These are phyloP conservation scores for Struthidea cinerea DNA, from an alignment of 2,113 vertebrate species.

Conservation along the genomic window DNA sequence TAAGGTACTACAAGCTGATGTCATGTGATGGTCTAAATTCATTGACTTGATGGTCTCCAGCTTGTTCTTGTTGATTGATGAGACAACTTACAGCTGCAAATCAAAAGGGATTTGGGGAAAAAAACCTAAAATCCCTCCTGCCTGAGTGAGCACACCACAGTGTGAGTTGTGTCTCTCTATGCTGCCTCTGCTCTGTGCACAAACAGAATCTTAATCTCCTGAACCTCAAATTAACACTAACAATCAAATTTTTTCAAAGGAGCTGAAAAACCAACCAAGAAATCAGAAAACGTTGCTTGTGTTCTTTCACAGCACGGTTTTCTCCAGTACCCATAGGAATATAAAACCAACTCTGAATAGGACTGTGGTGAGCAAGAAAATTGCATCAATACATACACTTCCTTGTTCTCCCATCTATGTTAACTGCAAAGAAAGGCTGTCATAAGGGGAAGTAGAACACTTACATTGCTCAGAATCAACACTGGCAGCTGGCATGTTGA, in stretches of 20 bases:
- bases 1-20: not conserved
- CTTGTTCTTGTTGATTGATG: not conserved
- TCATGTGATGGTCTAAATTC: not conserved
- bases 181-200: not conserved
- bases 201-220: not conserved
- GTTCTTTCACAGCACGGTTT: not conserved
- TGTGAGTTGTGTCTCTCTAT: not conserved
- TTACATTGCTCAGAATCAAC: not conserved
- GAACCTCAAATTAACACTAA: not conserved
- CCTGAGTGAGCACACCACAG: not conserved
- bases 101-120: not conserved
- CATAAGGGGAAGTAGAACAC: constrained; percentile 2
- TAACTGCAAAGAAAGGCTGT: not conserved
- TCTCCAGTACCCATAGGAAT: not conserved
- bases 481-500: not conserved
- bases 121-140: rapidly evolving
- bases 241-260: not conserved
- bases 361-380: not conserved
- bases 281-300: not conserved
- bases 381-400: not conserved
- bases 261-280: not conserved
- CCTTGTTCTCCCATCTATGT: not conserved
- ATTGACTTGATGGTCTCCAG: not conserved
- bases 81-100: not conserved
- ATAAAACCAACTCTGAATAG: not conserved